A percentile compares a stretch with the other conserved stretches of the same genome.
These are phyloP conservation scores for Microctenopoma stevenorrisi DNA, from an alignment of 2,797 vertebrate genomes.

Conservation along the genomic window DNA sequence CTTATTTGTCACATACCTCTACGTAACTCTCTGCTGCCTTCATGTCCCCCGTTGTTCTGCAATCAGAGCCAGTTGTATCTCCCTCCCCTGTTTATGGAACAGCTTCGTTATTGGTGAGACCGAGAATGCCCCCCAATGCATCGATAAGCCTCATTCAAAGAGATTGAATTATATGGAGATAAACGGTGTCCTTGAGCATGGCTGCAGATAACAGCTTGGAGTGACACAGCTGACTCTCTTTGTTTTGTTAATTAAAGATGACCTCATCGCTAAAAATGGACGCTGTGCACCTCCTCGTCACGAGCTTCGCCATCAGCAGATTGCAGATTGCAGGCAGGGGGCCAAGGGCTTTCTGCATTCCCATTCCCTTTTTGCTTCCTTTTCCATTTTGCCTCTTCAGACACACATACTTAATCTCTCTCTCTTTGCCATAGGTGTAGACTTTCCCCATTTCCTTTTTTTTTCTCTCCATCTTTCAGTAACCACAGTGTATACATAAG, in stretches of 20 bases:
- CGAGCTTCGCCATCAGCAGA: slow-evolving; percentile 87
- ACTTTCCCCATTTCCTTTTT: slow-evolving; percentile 52
- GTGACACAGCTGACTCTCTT: slow-evolving; percentile 87
- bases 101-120: slow-evolving; percentile 73
- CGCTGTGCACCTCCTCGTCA: slow-evolving; percentile 85
- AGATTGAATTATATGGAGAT: slow-evolving; percentile 86
- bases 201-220: slow-evolving; percentile 87
- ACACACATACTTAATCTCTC: slow-evolving; percentile 40
- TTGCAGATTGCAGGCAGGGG: slow-evolving; percentile 85
- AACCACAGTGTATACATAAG: slow-evolving; percentile 23
- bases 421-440: slow-evolving; percentile 55
- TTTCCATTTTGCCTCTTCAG: slow-evolving; percentile 71
- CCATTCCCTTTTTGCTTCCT: slow-evolving; percentile 72
- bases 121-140: slow-evolving; percentile 74
- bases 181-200: slow-evolving; percentile 85
- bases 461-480: slow-evolving; percentile 41
- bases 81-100: slow-evolving; percentile 79
- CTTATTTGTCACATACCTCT: slow-evolving; percentile 52
- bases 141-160: slow-evolving; percentile 83
- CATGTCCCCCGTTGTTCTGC: slow-evolving; percentile 45
- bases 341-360: slow-evolving; percentile 84
- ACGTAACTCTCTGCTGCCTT: slow-evolving; percentile 50
- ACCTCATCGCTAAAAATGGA: slow-evolving; percentile 90
- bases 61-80: slow-evolving; percentile 61
- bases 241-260: slow-evolving; percentile 90